Conservation (phyloP, 2,888 invertebrate genomes). For the Drosophila leonis region DNA sequence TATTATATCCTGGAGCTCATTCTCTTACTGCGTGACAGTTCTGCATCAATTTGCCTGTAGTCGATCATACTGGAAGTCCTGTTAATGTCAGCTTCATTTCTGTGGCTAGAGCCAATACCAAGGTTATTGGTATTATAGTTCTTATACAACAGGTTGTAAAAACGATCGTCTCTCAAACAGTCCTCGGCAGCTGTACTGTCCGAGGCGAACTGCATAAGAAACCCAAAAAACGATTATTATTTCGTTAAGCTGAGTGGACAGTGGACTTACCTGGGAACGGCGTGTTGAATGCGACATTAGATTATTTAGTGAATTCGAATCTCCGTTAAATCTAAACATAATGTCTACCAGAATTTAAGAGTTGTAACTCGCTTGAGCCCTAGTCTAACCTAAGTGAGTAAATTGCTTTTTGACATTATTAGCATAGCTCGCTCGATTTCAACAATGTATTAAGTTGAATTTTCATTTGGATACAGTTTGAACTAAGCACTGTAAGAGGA, state of each 20-base stretch:
- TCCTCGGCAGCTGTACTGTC: slow-evolving; percentile 14
- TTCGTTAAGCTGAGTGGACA: too few species aligned
- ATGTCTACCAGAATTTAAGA: slow-evolving; percentile 41
- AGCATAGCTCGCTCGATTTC: slow-evolving; percentile 9
- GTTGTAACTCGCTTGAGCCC: neutral
- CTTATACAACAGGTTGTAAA: slow-evolving; percentile 41
- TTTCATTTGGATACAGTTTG: slow-evolving; percentile 5
- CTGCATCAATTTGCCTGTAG: slow-evolving; percentile 27
- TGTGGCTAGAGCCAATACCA: neutral
- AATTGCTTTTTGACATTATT: neutral
- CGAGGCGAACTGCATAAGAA: slow-evolving; percentile 10
- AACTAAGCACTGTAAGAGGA: neutral
- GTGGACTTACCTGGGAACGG: slow-evolving; percentile 10
- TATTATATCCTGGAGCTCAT: rapidly evolving
- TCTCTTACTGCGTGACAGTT: slow-evolving; percentile 29
- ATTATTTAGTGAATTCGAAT: neutral
- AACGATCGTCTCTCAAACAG: slow-evolving; percentile 42
- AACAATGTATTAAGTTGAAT: neutral
- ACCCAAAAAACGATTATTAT: neutral
- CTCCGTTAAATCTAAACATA: slow-evolving; percentile 33
- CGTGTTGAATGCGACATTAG: slow-evolving; percentile 17
- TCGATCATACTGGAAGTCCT: slow-evolving; percentile 16
- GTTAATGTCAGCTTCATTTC: slow-evolving; percentile 13
- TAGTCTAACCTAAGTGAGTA: neutral
- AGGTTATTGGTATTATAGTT: slow-evolving; percentile 24